Evolutionary conservation across 2,888 invertebrate species (phyloP), one percentile per base, ranked within the genome.

Genomic region (Synergus japonicus): DNA sequence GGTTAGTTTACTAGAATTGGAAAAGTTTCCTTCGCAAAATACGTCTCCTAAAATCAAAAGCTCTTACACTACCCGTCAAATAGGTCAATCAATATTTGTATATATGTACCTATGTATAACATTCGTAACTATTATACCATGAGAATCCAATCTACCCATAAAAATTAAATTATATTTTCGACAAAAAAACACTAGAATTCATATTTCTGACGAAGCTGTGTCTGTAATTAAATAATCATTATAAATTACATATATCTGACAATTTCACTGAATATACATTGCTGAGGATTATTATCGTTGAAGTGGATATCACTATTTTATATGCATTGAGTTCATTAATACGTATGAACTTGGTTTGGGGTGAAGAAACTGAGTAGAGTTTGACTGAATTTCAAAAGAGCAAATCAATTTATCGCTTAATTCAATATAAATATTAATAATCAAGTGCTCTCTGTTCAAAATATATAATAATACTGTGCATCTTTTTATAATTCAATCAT

Each of bases 1-100:
- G 96, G 97, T 98, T 93, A 93, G 80, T 44, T 65, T 22, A 22
- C 22, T 44, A 18, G 44, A 67, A 67, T 67, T 44, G 44, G 44
- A 67, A 67, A 69, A 49, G n/a, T 22, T 69, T 69, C 13, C 69
- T 12, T 29, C 15, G 22, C 1, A 69, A 69, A 69, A 66, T n/a
- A 43, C 43, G 10, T 66, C 43, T 37, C 15, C 41, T n/a, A 66
- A 37, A 66, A 37, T 66, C 43, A 60, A 15, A 66, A 66, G 37
- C 18, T 66, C 13, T n/a, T 58, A 58, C 54, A 15, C 64, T 15
- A 18, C n/a, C n/a, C 43, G 43, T 7, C 43, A 43, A 43, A 7
- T 9, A 43, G 9, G 7, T 43, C 7, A 9, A 43, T 9, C 9
- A 43, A 43, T 7, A 43, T 9, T 43, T 43, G 7, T 43, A 22